A percentile compares a stretch with the other conserved stretches of the same genome.
These are phyloP conservation scores for Amphipoea lucens DNA, from an alignment of 2,888 invertebrate genomes.

Conservation along the genomic window DNA sequence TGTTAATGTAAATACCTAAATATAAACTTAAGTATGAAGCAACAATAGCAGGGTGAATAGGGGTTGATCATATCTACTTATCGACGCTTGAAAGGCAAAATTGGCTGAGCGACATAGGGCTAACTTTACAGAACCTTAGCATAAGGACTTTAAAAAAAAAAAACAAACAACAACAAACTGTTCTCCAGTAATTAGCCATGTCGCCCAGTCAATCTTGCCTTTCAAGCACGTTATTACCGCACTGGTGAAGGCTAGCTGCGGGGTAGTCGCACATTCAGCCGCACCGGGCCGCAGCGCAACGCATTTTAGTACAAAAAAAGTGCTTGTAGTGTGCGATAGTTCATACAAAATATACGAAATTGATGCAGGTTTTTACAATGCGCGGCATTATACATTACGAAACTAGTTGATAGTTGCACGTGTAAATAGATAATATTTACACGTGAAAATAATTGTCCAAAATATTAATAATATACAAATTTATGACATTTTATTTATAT, in stretches of 20 bases:
- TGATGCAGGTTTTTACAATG: background rate
- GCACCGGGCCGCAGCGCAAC: constrained; percentile 2
- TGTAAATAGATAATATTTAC: too few relatives aligned
- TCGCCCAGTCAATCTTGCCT: too few relatives aligned
- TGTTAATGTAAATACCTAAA: background rate
- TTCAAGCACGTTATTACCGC: background rate
- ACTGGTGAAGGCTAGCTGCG: background rate
- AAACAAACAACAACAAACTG: too few relatives aligned
- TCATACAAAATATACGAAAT: background rate
- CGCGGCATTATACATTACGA: background rate
- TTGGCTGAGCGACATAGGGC: too few relatives aligned
- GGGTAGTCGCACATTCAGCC: background rate
- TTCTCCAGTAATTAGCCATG: too few relatives aligned
- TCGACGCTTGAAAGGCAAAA: too few relatives aligned
- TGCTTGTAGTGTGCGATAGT: background rate
- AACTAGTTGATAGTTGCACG: too few relatives aligned
- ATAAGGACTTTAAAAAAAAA: too few relatives aligned
- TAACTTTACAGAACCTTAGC: too few relatives aligned
- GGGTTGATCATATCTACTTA: background rate
- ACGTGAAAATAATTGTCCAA: too few relatives aligned
- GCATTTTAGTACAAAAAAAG: constrained; percentile 1
- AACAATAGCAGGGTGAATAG: background rate
- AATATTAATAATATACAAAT: too few relatives aligned
- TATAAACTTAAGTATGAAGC: background rate
- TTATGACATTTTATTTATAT: too few relatives aligned